These are phyloP conservation scores for Bolborhynchus lineola DNA, from an alignment of 2,113 vertebrate genomes.

Conservation along the genomic window DNA sequence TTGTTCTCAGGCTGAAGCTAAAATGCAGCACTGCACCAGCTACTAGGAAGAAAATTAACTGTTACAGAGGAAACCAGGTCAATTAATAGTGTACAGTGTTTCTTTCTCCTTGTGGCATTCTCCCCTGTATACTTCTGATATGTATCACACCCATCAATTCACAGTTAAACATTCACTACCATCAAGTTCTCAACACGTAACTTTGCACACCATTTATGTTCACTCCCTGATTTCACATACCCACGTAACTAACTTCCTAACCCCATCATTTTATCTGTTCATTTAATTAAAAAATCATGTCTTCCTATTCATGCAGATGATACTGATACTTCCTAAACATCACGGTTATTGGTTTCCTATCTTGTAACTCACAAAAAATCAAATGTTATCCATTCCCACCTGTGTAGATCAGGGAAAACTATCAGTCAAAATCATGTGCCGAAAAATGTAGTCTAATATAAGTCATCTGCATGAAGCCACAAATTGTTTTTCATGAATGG, in stretches of 20 bases:
- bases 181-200: not conserved
- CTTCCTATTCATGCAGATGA: not conserved
- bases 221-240: not conserved
- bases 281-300: not conserved
- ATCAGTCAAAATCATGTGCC: not conserved
- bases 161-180: not conserved
- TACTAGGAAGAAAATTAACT: not conserved
- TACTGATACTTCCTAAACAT: not conserved
- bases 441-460: not conserved
- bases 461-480: not conserved
- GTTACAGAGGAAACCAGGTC: not conserved
- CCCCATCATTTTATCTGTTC: not conserved
- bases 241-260: not conserved
- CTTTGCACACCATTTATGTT: not conserved
- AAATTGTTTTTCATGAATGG: not conserved
- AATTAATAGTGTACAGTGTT: not conserved
- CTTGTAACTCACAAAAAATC: not conserved
- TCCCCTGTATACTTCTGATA: not conserved
- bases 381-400: not conserved
- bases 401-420: not conserved
- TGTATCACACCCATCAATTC: not conserved
- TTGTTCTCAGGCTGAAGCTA: not conserved
- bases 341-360: not conserved
- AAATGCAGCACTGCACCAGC: not conserved
- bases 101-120: not conserved